Conservation (phyloP, 2,797 vertebrate genomes). For the Poecile montanus region DNA sequence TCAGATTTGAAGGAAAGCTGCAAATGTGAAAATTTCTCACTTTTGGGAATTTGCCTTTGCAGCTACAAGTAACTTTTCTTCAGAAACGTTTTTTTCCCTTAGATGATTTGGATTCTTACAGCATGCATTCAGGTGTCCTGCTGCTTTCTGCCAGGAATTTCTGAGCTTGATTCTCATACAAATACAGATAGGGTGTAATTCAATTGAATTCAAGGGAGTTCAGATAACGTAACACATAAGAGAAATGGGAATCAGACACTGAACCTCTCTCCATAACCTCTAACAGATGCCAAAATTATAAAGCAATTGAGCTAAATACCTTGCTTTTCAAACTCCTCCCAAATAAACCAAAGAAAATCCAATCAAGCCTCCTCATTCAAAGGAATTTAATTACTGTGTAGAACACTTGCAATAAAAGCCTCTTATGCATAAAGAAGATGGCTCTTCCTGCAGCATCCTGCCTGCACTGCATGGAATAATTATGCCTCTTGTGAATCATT, state of each 20-base stretch:
- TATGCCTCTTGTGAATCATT: conserved; percentile 56
- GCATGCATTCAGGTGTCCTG: not conserved
- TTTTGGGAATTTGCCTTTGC: not conserved
- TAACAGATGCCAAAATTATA: conserved; percentile 45
- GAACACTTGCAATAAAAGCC: conserved; percentile 40
- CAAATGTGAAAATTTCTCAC: not conserved
- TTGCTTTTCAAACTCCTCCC: conserved; percentile 42
- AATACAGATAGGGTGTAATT: not conserved
- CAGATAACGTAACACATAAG: not conserved
- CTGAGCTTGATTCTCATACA: conserved; percentile 2
- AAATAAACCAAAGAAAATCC: conserved; percentile 50
- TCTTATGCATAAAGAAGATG: conserved; percentile 9
- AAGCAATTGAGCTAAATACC: conserved; percentile 42
- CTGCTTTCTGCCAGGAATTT: conserved; percentile 28
- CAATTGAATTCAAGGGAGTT: not conserved
- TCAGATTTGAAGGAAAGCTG: not conserved
- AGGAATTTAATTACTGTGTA: conserved; percentile 51
- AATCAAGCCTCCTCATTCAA: conserved; percentile 40
- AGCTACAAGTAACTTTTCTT: not conserved
- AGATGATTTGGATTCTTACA: not conserved
- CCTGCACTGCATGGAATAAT: conserved; percentile 32
- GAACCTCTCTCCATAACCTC: conserved; percentile 12
- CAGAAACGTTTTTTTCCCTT: not conserved
- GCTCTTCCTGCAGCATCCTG: conserved; percentile 12
- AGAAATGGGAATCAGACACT: conserved; percentile 1